Percentiles rank a stretch among this genome's conserved stretches.
Conservation (phyloP, 92 coral and sea anemone species). For the Umimayanthus kanabou region DNA sequence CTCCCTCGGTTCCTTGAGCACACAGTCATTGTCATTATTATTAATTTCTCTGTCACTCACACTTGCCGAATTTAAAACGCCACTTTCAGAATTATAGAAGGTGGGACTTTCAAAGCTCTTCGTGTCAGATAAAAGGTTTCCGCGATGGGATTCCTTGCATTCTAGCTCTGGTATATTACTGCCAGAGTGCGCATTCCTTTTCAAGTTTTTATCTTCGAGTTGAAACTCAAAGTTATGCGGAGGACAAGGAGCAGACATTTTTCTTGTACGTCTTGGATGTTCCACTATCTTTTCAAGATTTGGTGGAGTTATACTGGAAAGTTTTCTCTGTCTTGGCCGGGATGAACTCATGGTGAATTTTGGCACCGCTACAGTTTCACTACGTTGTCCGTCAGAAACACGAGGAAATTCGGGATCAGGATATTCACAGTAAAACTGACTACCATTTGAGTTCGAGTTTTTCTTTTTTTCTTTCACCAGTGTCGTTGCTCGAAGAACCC, state of each 20-base stretch:
- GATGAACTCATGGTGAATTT: conserved; percentile 18
- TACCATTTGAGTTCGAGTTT: not conserved
- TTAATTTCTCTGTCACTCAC: conserved; percentile 30
- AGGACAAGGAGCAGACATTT: conserved; percentile 40
- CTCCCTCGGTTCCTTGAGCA: not conserved
- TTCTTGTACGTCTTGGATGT: conserved; percentile 16
- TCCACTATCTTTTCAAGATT: conserved; percentile 22
- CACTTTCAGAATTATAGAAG: not conserved
- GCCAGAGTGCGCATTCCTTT: not conserved
- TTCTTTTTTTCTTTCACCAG: conserved; percentile 14
- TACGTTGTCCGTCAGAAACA: not conserved
- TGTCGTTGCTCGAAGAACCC: conserved; percentile 20
- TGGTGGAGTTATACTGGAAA: conserved; percentile 19
- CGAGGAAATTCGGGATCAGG: not conserved
- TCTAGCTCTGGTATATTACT: not conserved
- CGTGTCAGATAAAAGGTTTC: not conserved
- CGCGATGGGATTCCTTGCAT: not conserved
- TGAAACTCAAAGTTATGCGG: not conserved
- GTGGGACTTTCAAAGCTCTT: not conserved
- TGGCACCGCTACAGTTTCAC: not conserved
- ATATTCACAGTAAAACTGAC: not conserved
- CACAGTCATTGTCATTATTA: conserved; percentile 4
- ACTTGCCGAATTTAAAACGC: not conserved
- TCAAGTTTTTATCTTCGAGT: not conserved
- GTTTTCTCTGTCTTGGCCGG: conserved; percentile 22